Evolutionary conservation across 2,113 vertebrate species (phyloP).

Genomic region (Lagopus muta): DNA sequence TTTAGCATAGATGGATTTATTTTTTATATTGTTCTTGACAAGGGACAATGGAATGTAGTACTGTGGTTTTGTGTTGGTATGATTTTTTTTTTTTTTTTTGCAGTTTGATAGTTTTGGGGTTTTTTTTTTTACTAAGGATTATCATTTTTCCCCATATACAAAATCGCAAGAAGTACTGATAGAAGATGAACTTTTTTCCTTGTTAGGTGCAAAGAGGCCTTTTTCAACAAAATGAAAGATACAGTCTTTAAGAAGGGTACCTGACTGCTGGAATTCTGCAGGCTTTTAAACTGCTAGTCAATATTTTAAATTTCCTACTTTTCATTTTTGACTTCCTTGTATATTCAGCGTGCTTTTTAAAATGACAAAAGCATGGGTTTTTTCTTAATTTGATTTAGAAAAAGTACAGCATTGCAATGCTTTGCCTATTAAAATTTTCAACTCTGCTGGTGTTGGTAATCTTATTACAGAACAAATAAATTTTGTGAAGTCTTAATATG

Average conservation of each 20-base stretch:
- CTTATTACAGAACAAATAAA: neutral
- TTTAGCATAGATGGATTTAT: neutral
- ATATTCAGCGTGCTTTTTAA: neutral
- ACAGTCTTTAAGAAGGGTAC: neutral
- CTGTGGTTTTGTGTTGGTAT: neutral
- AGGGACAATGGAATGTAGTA: neutral
- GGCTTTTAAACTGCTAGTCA: neutral
- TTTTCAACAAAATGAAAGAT: neutral
- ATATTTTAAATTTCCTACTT: neutral
- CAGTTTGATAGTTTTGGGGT: neutral
- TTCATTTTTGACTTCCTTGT: neutral
- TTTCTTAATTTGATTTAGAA: neutral
- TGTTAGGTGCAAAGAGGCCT: neutral
- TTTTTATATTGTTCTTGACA: neutral
- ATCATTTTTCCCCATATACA: neutral
- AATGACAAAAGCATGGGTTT: neutral
- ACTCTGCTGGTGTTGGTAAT: neutral
- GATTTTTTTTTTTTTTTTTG: too few species aligned
- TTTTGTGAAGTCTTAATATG: neutral
- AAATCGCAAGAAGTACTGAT: neutral
- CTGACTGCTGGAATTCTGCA: neutral
- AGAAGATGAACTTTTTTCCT: neutral
- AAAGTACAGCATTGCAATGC: neutral
- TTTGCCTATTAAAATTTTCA: neutral
- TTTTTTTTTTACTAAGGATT: neutral